Evolutionary conservation across 2,113 vertebrate genomes (phyloP).

Genomic region (Sorex fumeus): DNA sequence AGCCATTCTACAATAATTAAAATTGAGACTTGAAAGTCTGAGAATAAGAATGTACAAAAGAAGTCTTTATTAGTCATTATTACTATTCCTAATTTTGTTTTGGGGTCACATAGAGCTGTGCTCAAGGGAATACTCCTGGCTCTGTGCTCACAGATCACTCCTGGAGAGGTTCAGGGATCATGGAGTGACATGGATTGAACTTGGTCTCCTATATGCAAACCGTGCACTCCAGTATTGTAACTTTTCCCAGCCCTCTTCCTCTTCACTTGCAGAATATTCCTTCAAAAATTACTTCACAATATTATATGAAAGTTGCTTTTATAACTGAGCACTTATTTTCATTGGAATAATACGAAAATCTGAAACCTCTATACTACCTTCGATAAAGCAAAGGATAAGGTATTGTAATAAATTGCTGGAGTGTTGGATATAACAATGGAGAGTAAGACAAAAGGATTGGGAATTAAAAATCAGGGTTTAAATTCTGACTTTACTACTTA

Average conservation of each 20-base stretch:
- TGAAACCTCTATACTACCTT: conserved; percentile 25
- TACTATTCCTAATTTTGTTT: not conserved
- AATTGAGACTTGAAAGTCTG: not conserved
- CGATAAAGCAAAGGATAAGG: conserved; percentile 4
- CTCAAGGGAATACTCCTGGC: no score
- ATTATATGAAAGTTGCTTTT: not conserved
- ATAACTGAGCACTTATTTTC: conserved; percentile 49
- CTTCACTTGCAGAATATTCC: not conserved
- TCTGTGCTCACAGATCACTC: no score
- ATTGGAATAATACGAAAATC: conserved; percentile 37
- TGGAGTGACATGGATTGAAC: no score
- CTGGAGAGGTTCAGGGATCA: no score
- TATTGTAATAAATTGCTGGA: not conserved
- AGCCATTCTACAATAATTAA: not conserved
- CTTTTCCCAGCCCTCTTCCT: not conserved
- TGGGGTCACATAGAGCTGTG: no score
- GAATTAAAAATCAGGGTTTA: not conserved
- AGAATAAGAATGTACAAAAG: conserved; percentile 7
- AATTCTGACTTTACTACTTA: not conserved
- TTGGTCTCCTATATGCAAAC: no score
- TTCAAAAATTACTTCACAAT: not conserved
- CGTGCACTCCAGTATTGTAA: no score
- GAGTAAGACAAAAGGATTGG: not conserved
- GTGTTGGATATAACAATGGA: not conserved
- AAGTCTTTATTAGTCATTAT: not conserved